These are phyloP conservation scores for Sorex maritimensis DNA, from an alignment of 2,797 vertebrate species.

Conservation along the genomic window DNA sequence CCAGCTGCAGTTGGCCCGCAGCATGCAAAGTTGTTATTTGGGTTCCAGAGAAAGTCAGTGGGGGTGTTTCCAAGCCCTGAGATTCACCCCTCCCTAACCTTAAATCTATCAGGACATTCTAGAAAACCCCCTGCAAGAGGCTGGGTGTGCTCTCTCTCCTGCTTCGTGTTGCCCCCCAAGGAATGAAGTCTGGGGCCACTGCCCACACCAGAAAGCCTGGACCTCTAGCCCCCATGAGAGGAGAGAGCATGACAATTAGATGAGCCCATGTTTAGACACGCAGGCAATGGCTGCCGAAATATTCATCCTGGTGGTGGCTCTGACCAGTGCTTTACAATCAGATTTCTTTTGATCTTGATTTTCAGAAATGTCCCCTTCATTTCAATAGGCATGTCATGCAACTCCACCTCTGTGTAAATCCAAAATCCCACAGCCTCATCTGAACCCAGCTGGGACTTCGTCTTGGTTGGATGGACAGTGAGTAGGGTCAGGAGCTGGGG, in stretches of 20 bases:
- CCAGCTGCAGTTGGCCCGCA: background rate
- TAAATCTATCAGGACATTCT: background rate
- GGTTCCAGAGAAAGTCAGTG: background rate
- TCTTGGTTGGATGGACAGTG: background rate
- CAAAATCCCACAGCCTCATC: background rate
- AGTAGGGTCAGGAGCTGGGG: background rate
- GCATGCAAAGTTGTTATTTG: background rate
- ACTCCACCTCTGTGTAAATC: slow-evolving; percentile 5
- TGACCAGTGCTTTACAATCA: background rate
- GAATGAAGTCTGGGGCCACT: background rate
- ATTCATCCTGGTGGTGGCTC: background rate
- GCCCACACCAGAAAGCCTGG: background rate
- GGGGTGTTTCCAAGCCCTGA: too few relatives aligned
- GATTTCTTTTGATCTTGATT: slow-evolving; percentile 1
- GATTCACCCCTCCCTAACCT: too few relatives aligned
- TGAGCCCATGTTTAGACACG: too few relatives aligned
- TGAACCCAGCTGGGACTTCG: background rate
- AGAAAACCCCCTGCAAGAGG: background rate
- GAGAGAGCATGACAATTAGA: background rate
- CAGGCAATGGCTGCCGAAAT: too few relatives aligned
- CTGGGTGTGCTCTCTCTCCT: too few relatives aligned
- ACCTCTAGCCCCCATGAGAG: background rate
- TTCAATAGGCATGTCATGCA: slow-evolving; percentile 6
- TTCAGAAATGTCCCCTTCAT: slow-evolving; percentile 52
- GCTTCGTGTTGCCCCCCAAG: background rate